Evolutionary conservation across 2,888 invertebrate species (phyloP), one percentile per base, ranked within the genome.

Genomic region (Mycogona germanica): DNA sequence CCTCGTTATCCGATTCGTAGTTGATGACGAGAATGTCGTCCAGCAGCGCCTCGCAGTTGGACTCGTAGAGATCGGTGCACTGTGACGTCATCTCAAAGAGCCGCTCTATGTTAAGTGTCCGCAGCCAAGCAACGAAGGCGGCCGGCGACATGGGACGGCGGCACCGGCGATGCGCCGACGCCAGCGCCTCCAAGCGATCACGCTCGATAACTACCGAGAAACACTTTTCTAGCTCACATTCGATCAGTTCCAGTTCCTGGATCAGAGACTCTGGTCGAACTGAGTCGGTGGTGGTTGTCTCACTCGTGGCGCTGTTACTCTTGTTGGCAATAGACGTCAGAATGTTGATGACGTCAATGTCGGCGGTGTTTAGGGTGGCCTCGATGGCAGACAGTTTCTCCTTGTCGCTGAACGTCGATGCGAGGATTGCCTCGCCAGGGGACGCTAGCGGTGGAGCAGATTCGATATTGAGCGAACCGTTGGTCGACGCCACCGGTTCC

Each of bases 1-100:
- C 46, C 14, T 49, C 49, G 17, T 49, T 21, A n/a, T 49, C 49
- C 21, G 49, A 49, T 21, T 41, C 32, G 12, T 30, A 45, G 19
- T 45, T 52, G 35, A 21, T 30, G 2, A 45, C 30, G 21, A 52
- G 45, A 32, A 52, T 29, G 7, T 52, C 52, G 23, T 52, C 52
- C 2, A 52, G 32, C 19, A 52, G 52, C 21, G 17, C 14, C 12
- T 45, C 42, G 7, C 29, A 30, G 21, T 46, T 46, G 28, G n/a
- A 14, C n/a, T 52, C 25, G 19, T 52, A 45, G 19, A 46, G 32
- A 45, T 52, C 52, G 23, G 45, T 45, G n/a, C 32, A 28, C 17
- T 17, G 19, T 19, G 44, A 29, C 14, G 25, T 21, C 17, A 25
- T 19, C 3, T 12, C 14, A 12, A 45, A 14, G 12, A 51, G n/a